phyloP scores from a whole-genome alignment of 2,113 vertebrate genomes.

The Eleginops maclovinus region DNA sequence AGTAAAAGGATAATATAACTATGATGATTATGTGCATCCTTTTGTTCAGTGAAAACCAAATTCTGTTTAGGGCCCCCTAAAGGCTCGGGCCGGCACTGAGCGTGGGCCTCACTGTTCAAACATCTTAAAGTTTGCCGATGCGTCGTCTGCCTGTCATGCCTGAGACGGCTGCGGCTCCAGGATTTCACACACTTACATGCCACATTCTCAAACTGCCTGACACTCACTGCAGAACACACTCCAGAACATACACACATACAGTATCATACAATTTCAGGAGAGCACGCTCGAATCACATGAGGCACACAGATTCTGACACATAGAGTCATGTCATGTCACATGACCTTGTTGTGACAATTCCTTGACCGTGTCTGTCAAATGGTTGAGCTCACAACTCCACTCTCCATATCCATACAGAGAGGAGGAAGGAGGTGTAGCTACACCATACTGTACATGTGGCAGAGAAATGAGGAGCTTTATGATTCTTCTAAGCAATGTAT shows the following conservation, averaged over 20 bases:
- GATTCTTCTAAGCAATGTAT: no score
- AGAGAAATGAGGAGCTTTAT: no score
- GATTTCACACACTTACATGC: slow-evolving; percentile 79
- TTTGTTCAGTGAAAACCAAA: no score
- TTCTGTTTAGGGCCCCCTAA: no score
- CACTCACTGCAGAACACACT: slow-evolving; percentile 47
- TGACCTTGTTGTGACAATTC: slow-evolving; percentile 25
- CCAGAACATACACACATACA: slow-evolving; percentile 11
- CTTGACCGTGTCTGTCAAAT: slow-evolving; percentile 14
- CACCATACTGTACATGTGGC: no score
- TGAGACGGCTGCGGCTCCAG: slow-evolving; percentile 68
- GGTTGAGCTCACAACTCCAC: background rate
- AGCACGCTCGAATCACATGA: background rate
- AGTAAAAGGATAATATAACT: no score
- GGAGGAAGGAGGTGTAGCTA: no score
- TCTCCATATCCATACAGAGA: background rate
- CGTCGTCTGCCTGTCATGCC: slow-evolving; percentile 69
- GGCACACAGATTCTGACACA: background rate
- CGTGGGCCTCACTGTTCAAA: slow-evolving; percentile 80
- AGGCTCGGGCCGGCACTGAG: no score
- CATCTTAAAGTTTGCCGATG: slow-evolving; percentile 76
- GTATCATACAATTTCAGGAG: slow-evolving; percentile 9
- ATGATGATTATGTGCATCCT: background rate
- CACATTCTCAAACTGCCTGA: slow-evolving; percentile 84
- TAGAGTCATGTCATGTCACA: background rate